These are phyloP conservation scores for Lagopus muta DNA, from an alignment of 2,113 vertebrate species.

Conservation along the genomic window DNA sequence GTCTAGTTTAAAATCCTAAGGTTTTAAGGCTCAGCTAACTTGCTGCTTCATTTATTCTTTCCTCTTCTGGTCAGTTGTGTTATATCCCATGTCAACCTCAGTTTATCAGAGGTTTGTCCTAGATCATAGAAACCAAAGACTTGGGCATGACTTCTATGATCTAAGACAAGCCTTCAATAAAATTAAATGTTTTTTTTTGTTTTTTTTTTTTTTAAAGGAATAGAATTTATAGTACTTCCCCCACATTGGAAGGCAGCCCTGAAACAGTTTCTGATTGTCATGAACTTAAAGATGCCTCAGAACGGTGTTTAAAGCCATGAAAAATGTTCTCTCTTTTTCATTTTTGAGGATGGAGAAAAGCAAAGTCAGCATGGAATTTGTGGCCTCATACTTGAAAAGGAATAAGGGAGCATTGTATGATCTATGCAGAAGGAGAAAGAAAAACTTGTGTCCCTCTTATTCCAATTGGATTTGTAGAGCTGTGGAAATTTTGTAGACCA, in stretches of 20 bases:
- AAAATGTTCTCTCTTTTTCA: neutral
- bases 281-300: neutral
- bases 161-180: no score
- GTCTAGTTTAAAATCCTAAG: no score
- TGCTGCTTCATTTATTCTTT: no score
- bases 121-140: no score
- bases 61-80: no score
- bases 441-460: neutral
- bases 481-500: neutral
- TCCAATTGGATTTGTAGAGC: neutral
- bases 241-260: neutral
- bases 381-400: neutral
- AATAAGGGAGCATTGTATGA: neutral
- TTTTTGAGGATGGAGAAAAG: neutral
- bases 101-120: no score
- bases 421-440: neutral
- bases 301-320: neutral
- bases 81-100: no score
- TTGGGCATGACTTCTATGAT: no score
- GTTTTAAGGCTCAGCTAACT: no score
- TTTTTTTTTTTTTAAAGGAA: no score
- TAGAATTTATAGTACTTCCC: neutral
- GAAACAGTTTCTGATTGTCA: neutral
- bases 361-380: neutral
- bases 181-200: no score